These are phyloP conservation scores for Microcebus griseorufus DNA, from an alignment of 2,113 vertebrate species.

Conservation along the genomic window DNA sequence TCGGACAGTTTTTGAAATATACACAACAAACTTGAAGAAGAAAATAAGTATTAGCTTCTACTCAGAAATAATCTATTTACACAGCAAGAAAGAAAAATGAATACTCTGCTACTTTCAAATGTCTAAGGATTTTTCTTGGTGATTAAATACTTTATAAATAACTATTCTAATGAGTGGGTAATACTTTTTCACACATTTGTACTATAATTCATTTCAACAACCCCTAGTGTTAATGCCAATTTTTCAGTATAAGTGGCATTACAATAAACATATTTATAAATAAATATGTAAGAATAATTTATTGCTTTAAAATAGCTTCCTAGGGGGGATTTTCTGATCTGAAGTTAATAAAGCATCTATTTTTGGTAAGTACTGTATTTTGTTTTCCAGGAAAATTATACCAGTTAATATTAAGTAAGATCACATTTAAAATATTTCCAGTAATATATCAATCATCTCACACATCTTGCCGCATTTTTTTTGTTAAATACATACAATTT, in stretches of 20 bases:
- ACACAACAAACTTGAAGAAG: background rate
- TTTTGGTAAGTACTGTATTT: background rate
- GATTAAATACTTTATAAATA: background rate
- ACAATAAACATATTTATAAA: background rate
- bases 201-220: background rate
- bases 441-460: background rate
- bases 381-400: background rate
- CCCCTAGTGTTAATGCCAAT: background rate
- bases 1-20: background rate
- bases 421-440: background rate
- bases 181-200: background rate
- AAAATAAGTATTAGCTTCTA: background rate
- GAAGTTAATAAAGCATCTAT: background rate
- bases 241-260: background rate
- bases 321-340: background rate
- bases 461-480: background rate
- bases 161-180: background rate
- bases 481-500: background rate
- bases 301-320: background rate
- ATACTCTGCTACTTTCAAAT: background rate
- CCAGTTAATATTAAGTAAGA: background rate
- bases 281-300: background rate
- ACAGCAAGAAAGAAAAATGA: background rate
- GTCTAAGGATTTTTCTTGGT: background rate
- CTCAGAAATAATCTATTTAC: background rate